phyloP scores from a whole-genome alignment of 2,113 vertebrate genomes.

The Atractosteus spatula region DNA sequence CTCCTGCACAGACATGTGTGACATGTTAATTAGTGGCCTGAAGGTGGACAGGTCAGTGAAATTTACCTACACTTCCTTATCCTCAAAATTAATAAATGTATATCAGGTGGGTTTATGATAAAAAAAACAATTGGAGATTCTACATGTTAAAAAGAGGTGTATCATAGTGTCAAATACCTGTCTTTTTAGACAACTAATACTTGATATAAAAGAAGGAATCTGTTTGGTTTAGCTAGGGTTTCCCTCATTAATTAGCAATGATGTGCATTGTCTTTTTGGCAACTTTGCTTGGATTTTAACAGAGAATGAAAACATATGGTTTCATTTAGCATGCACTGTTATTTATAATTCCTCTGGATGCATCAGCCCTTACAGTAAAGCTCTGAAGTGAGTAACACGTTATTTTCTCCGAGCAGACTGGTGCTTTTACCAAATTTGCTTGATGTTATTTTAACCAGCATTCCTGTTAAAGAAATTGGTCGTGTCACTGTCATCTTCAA shows the following conservation, averaged over 20 bases:
- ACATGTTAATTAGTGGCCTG: too few relatives aligned
- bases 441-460: constrained; percentile 12
- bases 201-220: background rate
- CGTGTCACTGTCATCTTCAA: constrained; percentile 13
- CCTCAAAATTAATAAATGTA: too few relatives aligned
- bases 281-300: background rate
- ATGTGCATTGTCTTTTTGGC: background rate
- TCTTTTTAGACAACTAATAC: background rate
- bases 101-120: too few relatives aligned
- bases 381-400: constrained; percentile 11
- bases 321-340: constrained; percentile 20
- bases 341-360: constrained; percentile 29
- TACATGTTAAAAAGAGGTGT: background rate
- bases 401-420: background rate
- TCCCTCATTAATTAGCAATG: background rate
- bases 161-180: background rate
- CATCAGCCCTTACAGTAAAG: constrained; percentile 18
- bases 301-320: constrained; percentile 21
- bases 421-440: background rate
- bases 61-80: too few relatives aligned
- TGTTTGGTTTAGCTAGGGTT: background rate
- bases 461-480: constrained; percentile 17
- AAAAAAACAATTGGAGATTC: background rate
- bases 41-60: too few relatives aligned
- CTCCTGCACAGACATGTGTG: too few relatives aligned